phyloP scores from a whole-genome alignment of 2,888 invertebrate genomes.

The Pomacea canaliculata region DNA sequence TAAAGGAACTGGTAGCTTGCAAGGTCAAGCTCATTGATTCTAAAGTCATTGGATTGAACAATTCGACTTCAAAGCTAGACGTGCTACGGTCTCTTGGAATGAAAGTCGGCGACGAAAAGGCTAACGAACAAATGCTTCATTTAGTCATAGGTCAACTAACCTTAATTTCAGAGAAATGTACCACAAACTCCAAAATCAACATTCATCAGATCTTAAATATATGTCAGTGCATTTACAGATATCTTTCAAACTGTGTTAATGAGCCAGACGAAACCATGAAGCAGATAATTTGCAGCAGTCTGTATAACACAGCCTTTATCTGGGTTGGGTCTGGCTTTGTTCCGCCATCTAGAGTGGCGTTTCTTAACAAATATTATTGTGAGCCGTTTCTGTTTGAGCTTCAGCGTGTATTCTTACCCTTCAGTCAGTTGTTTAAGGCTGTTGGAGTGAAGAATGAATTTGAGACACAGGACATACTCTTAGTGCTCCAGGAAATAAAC shows the following conservation, averaged over 20 bases:
- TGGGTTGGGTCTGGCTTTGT: constrained; percentile 8
- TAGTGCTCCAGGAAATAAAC: neutral
- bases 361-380: constrained; percentile 17
- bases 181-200: neutral
- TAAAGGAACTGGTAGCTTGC: constrained; percentile 17
- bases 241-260: neutral
- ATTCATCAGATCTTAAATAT: neutral
- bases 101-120: neutral
- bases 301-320: neutral
- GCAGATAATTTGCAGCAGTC: neutral
- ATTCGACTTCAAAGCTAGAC: neutral
- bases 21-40: constrained; percentile 13
- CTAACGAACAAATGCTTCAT: neutral
- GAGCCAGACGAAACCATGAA: neutral
- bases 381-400: constrained; percentile 26
- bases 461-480: neutral
- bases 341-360: constrained; percentile 2
- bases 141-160: neutral
- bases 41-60: neutral
- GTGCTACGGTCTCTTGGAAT: constrained; percentile 7
- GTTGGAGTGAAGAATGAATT: constrained; percentile 3
- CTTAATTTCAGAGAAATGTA: neutral
- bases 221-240: neutral
- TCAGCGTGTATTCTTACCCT: neutral
- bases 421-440: neutral